Base-by-base conservation (phyloP, 2,888 invertebrate species). In the Gymnocheta viridis region DNA sequence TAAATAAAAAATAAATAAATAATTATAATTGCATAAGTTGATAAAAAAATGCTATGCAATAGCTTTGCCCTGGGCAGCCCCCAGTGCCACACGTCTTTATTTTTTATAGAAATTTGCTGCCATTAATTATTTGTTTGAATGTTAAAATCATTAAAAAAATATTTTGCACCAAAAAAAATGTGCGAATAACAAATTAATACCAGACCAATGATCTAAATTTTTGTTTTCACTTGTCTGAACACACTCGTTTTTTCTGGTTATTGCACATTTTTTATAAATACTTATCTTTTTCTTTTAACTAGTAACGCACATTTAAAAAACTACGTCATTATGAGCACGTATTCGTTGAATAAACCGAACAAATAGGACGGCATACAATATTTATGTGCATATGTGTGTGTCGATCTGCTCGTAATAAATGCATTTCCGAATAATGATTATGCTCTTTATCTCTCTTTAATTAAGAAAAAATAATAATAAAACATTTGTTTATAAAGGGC, bases 241-340 rank as follows among this genome's bases (percentile, higher is more conserved):
- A 66, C 47, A 29, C 35, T 49, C 32, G 29, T 62, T 51, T 38
- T 38, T 67, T n/a, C 17, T 4, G 27, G 54, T 56, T 22, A 19
- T 56, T 35, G 51, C 22, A 3, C 17, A 12, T 54, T 41, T 51
- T 58, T 41, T 24, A 5, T 49, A 17, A 7, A 2, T 60, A 10
- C 0, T 6, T 41, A n/a, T 41, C 17, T 44, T 64, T 41, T 14
- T 35, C 22, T 41, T 24, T 10, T 44, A 7, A 58, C 47, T 32
- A 38, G 51, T 51, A 74, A 74, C 73, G 73, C 73, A 58, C 51
- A 74, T 66, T 44, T 44, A 29, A 76, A 29, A 22, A 14, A 24
- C n/a, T 62, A 56, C 54, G 64, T 64, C 54, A 44, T 74, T 32
- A 44, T 35, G n/a, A 51, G 29, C 41, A 56, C 66, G 49, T 62